Percentiles rank a stretch among this genome's conserved stretches.
phyloP scores from a whole-genome alignment of 2,797 vertebrate genomes.

The Fratercula arctica region DNA sequence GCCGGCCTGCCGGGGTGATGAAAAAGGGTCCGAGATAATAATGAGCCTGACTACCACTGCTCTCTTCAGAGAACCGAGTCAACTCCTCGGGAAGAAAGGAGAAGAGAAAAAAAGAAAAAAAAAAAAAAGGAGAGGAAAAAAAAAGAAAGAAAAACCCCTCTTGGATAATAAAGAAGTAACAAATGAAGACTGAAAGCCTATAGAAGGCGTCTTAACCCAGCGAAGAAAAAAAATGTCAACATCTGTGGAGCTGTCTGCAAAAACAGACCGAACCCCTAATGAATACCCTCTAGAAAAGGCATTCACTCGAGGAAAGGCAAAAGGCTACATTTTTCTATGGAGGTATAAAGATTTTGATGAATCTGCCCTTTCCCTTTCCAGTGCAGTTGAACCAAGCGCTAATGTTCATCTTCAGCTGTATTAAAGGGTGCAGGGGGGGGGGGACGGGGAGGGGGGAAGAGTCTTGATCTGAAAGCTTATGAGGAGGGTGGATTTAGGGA shows the following conservation, averaged over 20 bases:
- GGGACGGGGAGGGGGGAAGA: slow-evolving; percentile 58
- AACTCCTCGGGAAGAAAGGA: slow-evolving; percentile 66
- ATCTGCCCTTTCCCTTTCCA: slow-evolving; percentile 79
- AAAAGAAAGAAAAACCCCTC: slow-evolving; percentile 55
- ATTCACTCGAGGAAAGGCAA: slow-evolving; percentile 82
- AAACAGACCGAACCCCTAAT: slow-evolving; percentile 75
- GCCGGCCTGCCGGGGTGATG: slow-evolving; percentile 74
- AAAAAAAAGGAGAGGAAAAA: accelerated
- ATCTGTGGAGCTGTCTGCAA: slow-evolving; percentile 88
- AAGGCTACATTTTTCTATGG: slow-evolving; percentile 84
- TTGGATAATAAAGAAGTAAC: slow-evolving; percentile 89
- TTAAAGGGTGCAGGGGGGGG: slow-evolving; percentile 53
- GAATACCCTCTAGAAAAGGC: slow-evolving; percentile 79
- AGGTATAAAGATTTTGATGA: slow-evolving; percentile 77
- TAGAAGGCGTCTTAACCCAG: slow-evolving; percentile 92
- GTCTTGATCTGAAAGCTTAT: slow-evolving; percentile 78
- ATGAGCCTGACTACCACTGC: slow-evolving; percentile 84
- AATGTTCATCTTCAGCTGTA: slow-evolving; percentile 80
- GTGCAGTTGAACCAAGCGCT: slow-evolving; percentile 81
- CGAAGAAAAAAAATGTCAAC: slow-evolving; percentile 88
- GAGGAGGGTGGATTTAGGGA: slow-evolving; percentile 58
- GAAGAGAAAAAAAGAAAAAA: not conserved
- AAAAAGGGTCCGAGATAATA: slow-evolving; percentile 86
- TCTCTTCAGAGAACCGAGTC: slow-evolving; percentile 83
- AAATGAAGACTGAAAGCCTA: slow-evolving; percentile 91